Evolutionary conservation across 2,797 vertebrate genomes (phyloP), one percentile per base, ranked within the genome.

Genomic region (Urocyon cinereoargenteus): DNA sequence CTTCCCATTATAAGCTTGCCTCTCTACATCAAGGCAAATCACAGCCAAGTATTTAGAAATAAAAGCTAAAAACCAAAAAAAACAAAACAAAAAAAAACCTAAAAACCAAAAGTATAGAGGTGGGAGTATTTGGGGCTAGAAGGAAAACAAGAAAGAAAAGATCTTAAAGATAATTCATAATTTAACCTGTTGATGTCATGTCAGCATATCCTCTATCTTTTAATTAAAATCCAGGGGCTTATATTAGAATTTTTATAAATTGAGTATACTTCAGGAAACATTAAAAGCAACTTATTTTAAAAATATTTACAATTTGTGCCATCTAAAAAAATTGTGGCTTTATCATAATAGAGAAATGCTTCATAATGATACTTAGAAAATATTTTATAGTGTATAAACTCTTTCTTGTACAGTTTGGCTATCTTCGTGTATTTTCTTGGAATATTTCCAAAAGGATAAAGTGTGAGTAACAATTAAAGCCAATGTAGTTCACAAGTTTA

Each of bases 121-220:
- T 70, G 9, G 21, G 16, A 28, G 15, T 89, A 55, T 51, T 45
- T 18, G 61, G 9, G 31, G 4, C 6, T 68, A 36, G 36, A 10
- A 94, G n/a, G 51, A 68, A 77, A 92, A 92, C 0, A 73, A 93
- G 40, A 75, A 86, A 61, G 59, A 59, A 91, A 95, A 61, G 24
- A 70, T 85, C 36, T n/a, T 53, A 89, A 82, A 55, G 28, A 15
- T 66, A 81, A 89, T 36, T 87, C 6, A 31, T 86, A 34, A 86
- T 79, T 86, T 90, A 62, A 82, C 12, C 36, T 92, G 12, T 5
- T 13, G 62, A 15, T 86, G 19, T 81, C 4, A 62, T 22, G 0
- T 40, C 28, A 73, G 5, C 24, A 51, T 45, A 64, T 28, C 8
- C 40, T 89, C 49, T 78, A 8, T 22, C 53, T 92, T 82, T 13